Evolutionary conservation across 23 tunicate genomes (phyloP).

Genomic region (Diplosoma virens): DNA sequence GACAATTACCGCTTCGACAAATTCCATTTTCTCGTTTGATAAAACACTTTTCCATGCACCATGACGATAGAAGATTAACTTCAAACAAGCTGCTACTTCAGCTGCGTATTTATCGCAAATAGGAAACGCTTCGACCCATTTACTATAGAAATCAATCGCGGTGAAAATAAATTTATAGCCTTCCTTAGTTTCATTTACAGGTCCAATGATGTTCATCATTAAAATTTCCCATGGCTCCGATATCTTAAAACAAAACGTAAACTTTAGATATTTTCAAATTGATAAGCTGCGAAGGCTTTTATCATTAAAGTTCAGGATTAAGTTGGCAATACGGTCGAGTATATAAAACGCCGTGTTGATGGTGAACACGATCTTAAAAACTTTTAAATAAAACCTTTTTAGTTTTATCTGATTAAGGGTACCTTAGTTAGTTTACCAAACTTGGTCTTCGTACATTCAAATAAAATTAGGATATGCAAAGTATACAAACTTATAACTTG

Average conservation of each 20-base stretch:
- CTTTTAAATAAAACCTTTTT: too few relatives aligned
- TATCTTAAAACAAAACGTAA: slow-evolving; percentile 19
- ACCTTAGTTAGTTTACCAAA: too few relatives aligned
- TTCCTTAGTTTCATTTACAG: slow-evolving; percentile 57
- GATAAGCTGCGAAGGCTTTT: too few relatives aligned
- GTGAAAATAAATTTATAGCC: slow-evolving; percentile 65
- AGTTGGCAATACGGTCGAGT: too few relatives aligned
- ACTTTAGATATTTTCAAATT: background rate
- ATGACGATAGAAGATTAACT: slow-evolving; percentile 51
- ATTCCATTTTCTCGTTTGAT: slow-evolving; percentile 42
- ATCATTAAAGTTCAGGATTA: too few relatives aligned
- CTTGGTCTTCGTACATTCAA: too few relatives aligned
- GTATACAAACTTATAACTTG: too few relatives aligned
- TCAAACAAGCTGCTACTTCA: slow-evolving; percentile 63
- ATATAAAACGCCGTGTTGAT: too few relatives aligned
- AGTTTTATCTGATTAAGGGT: too few relatives aligned
- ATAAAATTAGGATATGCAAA: too few relatives aligned
- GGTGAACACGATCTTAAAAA: too few relatives aligned
- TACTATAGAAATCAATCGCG: slow-evolving; percentile 57
- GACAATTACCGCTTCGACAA: slow-evolving; percentile 34
- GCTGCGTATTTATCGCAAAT: slow-evolving; percentile 65
- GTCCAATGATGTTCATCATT: slow-evolving; percentile 53
- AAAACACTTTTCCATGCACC: slow-evolving; percentile 67
- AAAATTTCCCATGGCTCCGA: slow-evolving; percentile 58
- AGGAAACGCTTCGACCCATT: slow-evolving; percentile 72